Percentiles rank a stretch among this genome's conserved stretches.
Evolutionary conservation across 2,797 vertebrate species (phyloP).

Genomic region (Rhinoraja longicauda): DNA sequence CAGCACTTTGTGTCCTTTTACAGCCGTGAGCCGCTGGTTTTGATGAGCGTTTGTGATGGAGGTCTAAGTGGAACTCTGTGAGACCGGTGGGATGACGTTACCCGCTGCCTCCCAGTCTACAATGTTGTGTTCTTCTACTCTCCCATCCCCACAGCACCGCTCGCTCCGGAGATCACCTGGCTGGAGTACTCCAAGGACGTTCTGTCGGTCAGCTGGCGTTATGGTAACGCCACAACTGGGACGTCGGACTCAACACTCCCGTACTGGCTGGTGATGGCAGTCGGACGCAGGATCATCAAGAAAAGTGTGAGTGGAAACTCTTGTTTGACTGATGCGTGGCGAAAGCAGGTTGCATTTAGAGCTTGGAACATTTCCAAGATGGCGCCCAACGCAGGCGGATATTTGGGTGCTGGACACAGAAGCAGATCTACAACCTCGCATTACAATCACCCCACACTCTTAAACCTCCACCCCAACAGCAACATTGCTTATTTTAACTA

Average conservation of each 20-base stretch:
- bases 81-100: not conserved
- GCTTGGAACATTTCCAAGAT: no score
- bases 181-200: slow-evolving; percentile 78
- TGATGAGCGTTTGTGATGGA: not conserved
- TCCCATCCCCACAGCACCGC: slow-evolving; percentile 66
- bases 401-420: no score
- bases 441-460: no score
- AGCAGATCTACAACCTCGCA: no score
- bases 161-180: slow-evolving; percentile 81
- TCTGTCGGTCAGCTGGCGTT: slow-evolving; percentile 77
- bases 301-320: slow-evolving; percentile 56
- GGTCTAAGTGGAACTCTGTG: not conserved
- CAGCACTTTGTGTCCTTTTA: no score
- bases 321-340: no score
- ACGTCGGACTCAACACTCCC: slow-evolving; percentile 87
- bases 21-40: no score
- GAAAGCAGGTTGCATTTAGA: not conserved
- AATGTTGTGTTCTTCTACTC: not conserved
- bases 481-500: no score
- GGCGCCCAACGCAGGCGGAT: no score
- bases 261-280: slow-evolving; percentile 85
- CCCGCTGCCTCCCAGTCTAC: not conserved
- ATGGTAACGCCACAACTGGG: slow-evolving; percentile 77
- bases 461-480: no score
- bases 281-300: slow-evolving; percentile 77